Evolutionary conservation across 2,113 vertebrate species (phyloP).

Genomic region (Argyrosomus japonicus): DNA sequence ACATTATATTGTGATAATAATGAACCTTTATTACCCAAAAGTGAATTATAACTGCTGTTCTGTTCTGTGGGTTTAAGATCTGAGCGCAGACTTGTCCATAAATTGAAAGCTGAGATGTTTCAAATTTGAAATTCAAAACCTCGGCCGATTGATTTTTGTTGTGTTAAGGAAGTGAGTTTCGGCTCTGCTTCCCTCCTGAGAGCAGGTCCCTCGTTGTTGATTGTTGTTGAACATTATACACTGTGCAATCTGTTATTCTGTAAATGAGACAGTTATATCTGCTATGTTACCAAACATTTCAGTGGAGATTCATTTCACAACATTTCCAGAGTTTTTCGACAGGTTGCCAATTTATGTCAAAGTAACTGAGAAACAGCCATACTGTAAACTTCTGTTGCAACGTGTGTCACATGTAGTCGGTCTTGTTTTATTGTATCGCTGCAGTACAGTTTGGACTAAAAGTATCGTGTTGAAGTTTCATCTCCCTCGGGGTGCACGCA

Average conservation of each 20-base stretch:
- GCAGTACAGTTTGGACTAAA: slow-evolving; percentile 21
- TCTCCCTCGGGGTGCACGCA: slow-evolving; percentile 32
- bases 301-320: slow-evolving; percentile 10
- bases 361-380: slow-evolving; percentile 28
- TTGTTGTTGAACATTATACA: slow-evolving; percentile 64
- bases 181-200: slow-evolving; percentile 9
- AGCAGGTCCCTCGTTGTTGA: slow-evolving; percentile 49
- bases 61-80: slow-evolving; percentile 19
- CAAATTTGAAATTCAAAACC: slow-evolving; percentile 16
- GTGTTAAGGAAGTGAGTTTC: background rate
- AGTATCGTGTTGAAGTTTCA: slow-evolving; percentile 29
- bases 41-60: background rate
- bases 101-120: slow-evolving; percentile 17
- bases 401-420: slow-evolving; percentile 36
- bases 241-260: slow-evolving; percentile 65
- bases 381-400: slow-evolving; percentile 25
- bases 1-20: slow-evolving; percentile 1
- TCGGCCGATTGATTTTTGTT: background rate
- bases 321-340: slow-evolving; percentile 37
- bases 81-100: background rate
- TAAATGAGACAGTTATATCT: slow-evolving; percentile 55
- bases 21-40: slow-evolving; percentile 1
- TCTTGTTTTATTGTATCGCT: slow-evolving; percentile 46
- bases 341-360: slow-evolving; percentile 35
- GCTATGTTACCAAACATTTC: slow-evolving; percentile 44